These are phyloP conservation scores for Cyanocitta stelleri DNA, from an alignment of 2,113 vertebrate genomes.

Conservation along the genomic window DNA sequence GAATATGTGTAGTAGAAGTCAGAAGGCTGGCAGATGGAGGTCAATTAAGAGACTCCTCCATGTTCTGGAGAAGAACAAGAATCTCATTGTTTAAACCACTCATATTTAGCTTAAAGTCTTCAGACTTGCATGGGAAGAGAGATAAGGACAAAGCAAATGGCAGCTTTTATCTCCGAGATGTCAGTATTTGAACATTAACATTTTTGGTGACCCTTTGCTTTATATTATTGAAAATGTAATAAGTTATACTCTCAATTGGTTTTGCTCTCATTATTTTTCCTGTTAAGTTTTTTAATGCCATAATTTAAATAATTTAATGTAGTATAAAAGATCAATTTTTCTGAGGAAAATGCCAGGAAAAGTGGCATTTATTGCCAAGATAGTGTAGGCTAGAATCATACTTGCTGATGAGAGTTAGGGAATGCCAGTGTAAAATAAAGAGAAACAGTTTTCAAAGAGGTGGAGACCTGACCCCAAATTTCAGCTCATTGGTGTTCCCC, in stretches of 20 bases:
- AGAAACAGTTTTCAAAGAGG: not conserved
- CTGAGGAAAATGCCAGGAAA: conserved; percentile 67
- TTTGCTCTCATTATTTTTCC: conserved; percentile 53
- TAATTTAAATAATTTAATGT: conserved; percentile 76
- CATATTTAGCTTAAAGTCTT: not conserved
- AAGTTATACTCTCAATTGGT: not conserved
- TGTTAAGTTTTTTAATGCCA: conserved; percentile 67
- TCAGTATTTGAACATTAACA: not conserved
- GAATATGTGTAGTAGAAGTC: not conserved
- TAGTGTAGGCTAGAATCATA: not conserved
- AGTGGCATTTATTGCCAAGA: not conserved
- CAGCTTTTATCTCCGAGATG: not conserved
- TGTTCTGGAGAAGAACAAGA: not conserved
- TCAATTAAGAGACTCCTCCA: not conserved
- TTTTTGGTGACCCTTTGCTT: not conserved
- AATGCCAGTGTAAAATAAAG: not conserved
- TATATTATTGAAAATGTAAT: not conserved
- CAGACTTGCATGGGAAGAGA: not conserved
- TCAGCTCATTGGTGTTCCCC: not conserved
- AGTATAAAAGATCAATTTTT: not conserved
- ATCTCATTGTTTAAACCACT: not conserved
- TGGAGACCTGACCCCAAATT: not conserved
- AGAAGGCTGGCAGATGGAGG: not conserved
- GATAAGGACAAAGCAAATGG: not conserved
- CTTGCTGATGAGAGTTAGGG: not conserved